Evolutionary conservation across 2,113 vertebrate species (phyloP).

Genomic region (Raphicerus campestris): DNA sequence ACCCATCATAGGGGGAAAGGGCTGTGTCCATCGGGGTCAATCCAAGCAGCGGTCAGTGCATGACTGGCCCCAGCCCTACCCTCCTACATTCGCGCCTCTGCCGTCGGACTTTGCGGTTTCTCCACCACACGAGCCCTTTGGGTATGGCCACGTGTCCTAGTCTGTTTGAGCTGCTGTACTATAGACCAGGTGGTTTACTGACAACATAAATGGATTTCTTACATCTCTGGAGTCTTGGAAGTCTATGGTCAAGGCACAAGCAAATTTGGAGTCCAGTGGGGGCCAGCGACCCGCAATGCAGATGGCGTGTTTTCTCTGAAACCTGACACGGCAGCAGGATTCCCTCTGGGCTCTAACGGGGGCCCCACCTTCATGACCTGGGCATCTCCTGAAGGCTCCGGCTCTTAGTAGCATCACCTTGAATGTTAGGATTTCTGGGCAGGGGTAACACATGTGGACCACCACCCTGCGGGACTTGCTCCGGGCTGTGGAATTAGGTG

Average conservation of each 20-base stretch:
- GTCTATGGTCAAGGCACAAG: neutral
- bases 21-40: neutral
- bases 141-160: neutral
- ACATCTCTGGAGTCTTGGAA: neutral
- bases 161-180: neutral
- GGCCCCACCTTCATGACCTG: neutral
- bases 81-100: too few species aligned
- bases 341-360: neutral
- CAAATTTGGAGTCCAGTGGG: neutral
- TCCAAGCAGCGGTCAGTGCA: fast-evolving
- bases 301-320: neutral
- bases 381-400: neutral
- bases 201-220: neutral
- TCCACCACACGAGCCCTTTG: neutral
- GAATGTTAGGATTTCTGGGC: neutral
- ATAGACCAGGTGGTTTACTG: neutral
- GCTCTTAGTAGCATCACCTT: neutral
- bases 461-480: neutral
- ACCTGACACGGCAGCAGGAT: neutral
- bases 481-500: neutral
- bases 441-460: neutral
- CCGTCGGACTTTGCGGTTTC: neutral
- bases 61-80: too few species aligned
- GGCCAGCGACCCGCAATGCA: fast-evolving
- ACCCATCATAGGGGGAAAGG: too few species aligned